Conservation (phyloP, 2,113 vertebrate genomes). For the Cochlearius cochlearius region DNA sequence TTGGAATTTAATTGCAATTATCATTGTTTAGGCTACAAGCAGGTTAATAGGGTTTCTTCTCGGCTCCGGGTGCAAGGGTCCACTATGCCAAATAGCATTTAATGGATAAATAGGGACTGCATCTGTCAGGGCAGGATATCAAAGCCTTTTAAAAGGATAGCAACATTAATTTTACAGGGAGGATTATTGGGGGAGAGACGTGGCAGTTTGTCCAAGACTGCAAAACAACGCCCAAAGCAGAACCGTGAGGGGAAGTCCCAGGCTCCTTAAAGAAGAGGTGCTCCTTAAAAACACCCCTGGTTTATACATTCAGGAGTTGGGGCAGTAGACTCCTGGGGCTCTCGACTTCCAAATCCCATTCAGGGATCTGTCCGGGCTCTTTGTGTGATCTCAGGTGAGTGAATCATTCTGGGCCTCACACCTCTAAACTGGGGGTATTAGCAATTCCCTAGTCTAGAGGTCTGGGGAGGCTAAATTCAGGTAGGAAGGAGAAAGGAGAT, state of each 20-base stretch:
- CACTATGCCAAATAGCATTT: neutral
- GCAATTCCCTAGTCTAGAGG: neutral
- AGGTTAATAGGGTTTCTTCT: neutral
- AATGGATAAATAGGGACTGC: neutral
- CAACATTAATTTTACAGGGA: neutral
- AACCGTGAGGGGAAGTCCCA: neutral
- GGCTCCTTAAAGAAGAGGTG: neutral
- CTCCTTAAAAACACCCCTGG: neutral
- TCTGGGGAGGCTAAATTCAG: neutral
- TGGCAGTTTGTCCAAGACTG: neutral
- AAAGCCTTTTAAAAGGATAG: neutral
- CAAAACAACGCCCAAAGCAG: neutral
- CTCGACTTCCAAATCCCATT: neutral
- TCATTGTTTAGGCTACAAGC: neutral
- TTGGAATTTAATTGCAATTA: constrained; percentile 5
- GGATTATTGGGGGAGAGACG: neutral
- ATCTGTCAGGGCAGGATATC: neutral
- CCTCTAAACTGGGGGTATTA: neutral
- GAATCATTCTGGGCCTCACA: neutral
- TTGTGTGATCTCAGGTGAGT: neutral
- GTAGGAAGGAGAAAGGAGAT: neutral
- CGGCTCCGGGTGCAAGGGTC: neutral
- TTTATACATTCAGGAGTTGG: neutral
- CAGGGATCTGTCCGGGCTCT: neutral
- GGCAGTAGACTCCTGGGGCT: neutral